phyloP scores from a whole-genome alignment of 2,113 vertebrate genomes.

The Sylvia atricapilla region DNA sequence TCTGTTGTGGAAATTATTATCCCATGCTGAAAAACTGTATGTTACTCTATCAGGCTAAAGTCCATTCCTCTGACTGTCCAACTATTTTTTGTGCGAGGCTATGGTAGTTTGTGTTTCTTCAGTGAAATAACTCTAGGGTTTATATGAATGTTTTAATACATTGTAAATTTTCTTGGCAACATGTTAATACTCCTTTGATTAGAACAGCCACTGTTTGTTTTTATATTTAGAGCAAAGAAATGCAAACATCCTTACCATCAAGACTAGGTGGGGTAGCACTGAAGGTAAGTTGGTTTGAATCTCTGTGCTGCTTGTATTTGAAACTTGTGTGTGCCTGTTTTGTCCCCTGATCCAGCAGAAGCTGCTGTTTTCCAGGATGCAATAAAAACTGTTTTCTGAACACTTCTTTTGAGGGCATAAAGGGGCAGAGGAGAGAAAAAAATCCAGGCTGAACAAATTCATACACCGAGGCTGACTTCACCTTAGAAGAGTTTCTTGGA shows the following conservation, averaged over 20 bases:
- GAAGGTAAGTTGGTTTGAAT: conserved; percentile 24
- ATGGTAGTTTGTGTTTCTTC: not conserved
- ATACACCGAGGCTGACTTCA: not conserved
- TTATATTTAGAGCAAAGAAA: conserved; percentile 22
- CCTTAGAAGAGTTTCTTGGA: not conserved
- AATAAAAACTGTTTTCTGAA: not conserved
- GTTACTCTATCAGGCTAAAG: not conserved
- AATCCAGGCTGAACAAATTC: conserved; percentile 1
- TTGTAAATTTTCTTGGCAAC: not conserved
- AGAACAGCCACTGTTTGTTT: not conserved
- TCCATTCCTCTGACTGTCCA: not conserved
- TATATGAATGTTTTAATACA: not conserved
- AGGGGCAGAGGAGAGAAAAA: not conserved
- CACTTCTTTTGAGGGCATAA: not conserved
- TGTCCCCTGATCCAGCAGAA: not conserved
- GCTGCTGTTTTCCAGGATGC: not conserved
- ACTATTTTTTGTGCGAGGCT: not conserved
- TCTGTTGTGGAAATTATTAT: conserved; percentile 15
- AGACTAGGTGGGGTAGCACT: not conserved
- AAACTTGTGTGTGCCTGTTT: not conserved
- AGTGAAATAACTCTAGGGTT: not conserved
- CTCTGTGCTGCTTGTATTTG: not conserved
- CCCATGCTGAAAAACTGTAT: not conserved
- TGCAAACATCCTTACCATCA: conserved; percentile 11
- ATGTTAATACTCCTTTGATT: not conserved